These are phyloP conservation scores for Lindbergichthys nudifrons DNA, from an alignment of 2,797 vertebrate genomes.

Conservation along the genomic window DNA sequence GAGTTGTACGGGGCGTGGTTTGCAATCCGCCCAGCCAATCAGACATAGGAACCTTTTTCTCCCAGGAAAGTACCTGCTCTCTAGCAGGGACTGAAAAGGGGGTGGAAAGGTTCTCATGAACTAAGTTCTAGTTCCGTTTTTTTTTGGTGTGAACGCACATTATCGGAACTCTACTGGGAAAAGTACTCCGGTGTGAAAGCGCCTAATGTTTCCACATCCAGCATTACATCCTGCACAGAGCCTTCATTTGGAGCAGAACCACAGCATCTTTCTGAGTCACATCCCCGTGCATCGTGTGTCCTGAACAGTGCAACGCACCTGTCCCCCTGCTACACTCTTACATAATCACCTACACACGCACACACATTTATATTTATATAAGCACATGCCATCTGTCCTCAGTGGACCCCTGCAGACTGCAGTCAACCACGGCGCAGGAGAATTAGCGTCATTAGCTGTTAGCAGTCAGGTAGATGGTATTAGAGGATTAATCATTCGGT, in stretches of 20 bases:
- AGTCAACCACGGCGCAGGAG: conserved; percentile 1
- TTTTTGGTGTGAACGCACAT: too few species aligned
- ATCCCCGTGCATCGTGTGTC: conserved; percentile 34
- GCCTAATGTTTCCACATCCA: conserved; percentile 1
- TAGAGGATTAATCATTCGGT: conserved; percentile 45
- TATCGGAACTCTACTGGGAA: too few species aligned
- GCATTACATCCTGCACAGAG: conserved; percentile 12
- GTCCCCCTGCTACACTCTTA: conserved; percentile 30
- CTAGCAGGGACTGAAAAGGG: too few species aligned
- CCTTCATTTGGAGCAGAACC: conserved; percentile 15
- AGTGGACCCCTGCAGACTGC: conserved; percentile 18
- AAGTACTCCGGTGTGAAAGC: too few species aligned
- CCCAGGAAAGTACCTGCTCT: too few species aligned
- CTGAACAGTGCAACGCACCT: conserved; percentile 52
- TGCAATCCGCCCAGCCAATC: too few species aligned
- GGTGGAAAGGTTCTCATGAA: too few species aligned
- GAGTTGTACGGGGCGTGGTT: too few species aligned
- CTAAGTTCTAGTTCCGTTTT: too few species aligned
- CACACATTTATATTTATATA: neutral
- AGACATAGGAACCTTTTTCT: too few species aligned
- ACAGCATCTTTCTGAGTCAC: conserved; percentile 28
- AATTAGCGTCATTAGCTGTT: conserved; percentile 51
- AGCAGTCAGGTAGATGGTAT: conserved; percentile 50
- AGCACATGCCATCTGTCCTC: conserved; percentile 11
- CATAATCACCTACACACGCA: conserved; percentile 24